A percentile compares a stretch with the other conserved stretches of the same genome.
These are phyloP conservation scores for Notothenia rossii DNA, from an alignment of 2,113 vertebrate species.

Conservation along the genomic window DNA sequence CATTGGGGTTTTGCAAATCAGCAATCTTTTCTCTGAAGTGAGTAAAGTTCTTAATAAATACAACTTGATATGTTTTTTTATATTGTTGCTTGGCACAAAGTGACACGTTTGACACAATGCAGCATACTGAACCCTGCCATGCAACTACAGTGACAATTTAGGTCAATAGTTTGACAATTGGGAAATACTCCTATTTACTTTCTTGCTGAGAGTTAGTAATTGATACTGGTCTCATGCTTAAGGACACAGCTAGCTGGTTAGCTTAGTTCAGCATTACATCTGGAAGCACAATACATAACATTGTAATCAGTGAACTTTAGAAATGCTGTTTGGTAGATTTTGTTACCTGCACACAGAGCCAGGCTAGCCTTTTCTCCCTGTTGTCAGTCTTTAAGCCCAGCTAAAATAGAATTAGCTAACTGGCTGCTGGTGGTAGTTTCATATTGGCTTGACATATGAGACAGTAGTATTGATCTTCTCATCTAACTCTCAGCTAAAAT, in stretches of 20 bases:
- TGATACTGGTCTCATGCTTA: neutral
- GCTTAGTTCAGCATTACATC: neutral
- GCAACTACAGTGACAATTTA: slow-evolving; percentile 29
- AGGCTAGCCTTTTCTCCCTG: neutral
- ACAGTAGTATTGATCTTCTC: neutral
- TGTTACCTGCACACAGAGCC: neutral
- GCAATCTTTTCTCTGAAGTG: slow-evolving; percentile 36
- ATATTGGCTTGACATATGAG: neutral
- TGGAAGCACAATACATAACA: neutral
- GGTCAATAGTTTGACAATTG: slow-evolving; percentile 15
- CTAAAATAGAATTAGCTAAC: neutral
- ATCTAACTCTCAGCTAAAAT: neutral
- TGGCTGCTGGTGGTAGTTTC: neutral
- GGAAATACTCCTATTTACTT: neutral
- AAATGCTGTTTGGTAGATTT: neutral
- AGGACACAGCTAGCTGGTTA: neutral
- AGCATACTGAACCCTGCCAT: slow-evolving; percentile 24
- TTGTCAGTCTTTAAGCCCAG: slow-evolving; percentile 11
- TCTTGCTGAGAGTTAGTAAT: neutral
- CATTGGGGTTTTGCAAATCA: slow-evolving; percentile 13
- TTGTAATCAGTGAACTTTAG: neutral
- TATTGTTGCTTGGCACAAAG: slow-evolving; percentile 16
- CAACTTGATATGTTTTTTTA: slow-evolving; percentile 36
- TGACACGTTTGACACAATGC: slow-evolving; percentile 37
- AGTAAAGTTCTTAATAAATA: slow-evolving; percentile 33